Base-by-base conservation (phyloP, 2,113 vertebrate genomes). In the Phaethon lepturus region DNA sequence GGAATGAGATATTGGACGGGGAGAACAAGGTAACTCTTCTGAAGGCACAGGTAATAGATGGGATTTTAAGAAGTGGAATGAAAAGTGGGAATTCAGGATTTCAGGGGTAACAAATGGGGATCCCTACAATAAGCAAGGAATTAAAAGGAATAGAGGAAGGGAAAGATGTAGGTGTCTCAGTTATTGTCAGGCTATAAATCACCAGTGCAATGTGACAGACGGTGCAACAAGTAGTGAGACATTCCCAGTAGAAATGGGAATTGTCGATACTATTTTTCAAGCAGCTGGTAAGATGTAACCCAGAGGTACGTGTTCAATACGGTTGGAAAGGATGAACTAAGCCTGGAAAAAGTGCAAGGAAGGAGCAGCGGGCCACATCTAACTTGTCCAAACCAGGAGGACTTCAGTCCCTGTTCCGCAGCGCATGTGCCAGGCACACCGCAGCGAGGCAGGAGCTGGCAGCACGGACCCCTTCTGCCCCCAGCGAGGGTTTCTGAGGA, bases 371-470 rank as follows among this genome's bases (percentile, higher is more conserved):
- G 23, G 25, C 52, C 45, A 55, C 3, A 0, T n/a, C 16, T 49
- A 53, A 53, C 42, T 42, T 55, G 31, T 35, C 5, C 4, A 49
- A 6, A n/a, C 20, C 28, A 67, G 47, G 20, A 76, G 20, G 42
- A 68, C 15, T 15, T 29, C 55, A 33, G n/a, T 19, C 79, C 44
- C 53, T 63, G 47, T 50, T 8, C 22, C 5, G 42, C 1, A 5
- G 17, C 24, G 29, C 5, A 1, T 18, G 25, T 79, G 33, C 50
- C 6, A 2, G 49, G 20, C 8, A 1, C 60, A 63, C 17, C 2
- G 1, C 33, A 33, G 50, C 19, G 15, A 72, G 40, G 47, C 31
- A 16, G 40, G 29, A 58, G 25, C 35, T 74, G 67, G 42, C 66
- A 78, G 47, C 4, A 4, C 1, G 0, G 20, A 11, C 11, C 14